phyloP scores from a whole-genome alignment of 2,888 invertebrate species.

The Tipula confusa region DNA sequence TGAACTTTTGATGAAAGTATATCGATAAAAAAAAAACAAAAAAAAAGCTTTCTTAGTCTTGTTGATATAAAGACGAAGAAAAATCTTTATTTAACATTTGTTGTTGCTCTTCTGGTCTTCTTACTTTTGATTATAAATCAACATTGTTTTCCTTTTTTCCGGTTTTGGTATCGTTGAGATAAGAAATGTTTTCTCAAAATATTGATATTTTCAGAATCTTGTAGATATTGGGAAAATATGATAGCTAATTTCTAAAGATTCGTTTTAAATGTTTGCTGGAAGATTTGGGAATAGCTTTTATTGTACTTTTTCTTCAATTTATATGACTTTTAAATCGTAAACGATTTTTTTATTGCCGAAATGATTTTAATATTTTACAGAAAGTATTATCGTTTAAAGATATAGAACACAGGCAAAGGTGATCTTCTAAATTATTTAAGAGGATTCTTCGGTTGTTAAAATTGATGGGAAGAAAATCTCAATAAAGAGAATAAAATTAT shows the following conservation, averaged over 20 bases:
- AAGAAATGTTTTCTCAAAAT: background rate
- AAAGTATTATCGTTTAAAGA: no score
- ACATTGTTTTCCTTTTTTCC: background rate
- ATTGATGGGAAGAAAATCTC: no score
- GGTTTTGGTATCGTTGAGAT: background rate
- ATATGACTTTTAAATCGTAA: background rate
- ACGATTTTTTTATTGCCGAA: background rate
- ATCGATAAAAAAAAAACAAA: slow-evolving; percentile 10
- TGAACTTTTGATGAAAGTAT: slow-evolving; percentile 25
- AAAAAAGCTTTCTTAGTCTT: background rate
- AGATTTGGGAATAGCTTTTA: background rate
- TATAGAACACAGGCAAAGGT: no score
- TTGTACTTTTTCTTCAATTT: background rate
- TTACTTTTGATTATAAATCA: background rate
- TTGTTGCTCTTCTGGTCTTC: background rate
- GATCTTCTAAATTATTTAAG: no score
- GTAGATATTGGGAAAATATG: background rate
- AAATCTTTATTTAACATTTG: background rate
- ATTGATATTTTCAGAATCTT: background rate
- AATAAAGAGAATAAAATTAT: no score
- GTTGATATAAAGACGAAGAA: background rate
- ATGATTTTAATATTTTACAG: background rate
- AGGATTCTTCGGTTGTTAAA: no score
- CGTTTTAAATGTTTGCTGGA: background rate
- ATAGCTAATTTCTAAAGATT: background rate